Conservation (phyloP, 2,113 vertebrate species). For the Dicrurus megarhynchus region DNA sequence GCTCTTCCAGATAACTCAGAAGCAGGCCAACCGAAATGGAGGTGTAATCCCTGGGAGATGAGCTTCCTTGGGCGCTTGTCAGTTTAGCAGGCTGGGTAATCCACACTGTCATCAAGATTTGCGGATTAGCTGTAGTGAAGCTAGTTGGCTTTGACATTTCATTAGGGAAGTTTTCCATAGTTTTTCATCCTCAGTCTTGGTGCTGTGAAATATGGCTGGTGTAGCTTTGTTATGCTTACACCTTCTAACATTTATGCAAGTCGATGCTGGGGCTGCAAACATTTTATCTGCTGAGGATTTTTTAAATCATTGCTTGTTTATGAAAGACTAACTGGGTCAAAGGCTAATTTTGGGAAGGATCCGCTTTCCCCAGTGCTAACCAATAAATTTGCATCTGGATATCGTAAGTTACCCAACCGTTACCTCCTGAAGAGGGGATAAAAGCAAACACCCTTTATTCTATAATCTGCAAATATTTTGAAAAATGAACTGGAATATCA, state of each 20-base stretch:
- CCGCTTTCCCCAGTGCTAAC: background rate
- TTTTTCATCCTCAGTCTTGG: background rate
- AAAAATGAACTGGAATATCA: background rate
- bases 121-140: slow-evolving; percentile 32
- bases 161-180: slow-evolving; percentile 22
- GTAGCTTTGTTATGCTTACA: background rate
- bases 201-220: background rate
- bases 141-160: slow-evolving; percentile 56
- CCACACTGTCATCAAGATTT: slow-evolving; percentile 40
- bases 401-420: background rate
- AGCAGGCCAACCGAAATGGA: background rate
- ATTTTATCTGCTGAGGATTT: background rate
- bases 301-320: slow-evolving; percentile 24
- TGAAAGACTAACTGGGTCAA: slow-evolving; percentile 20
- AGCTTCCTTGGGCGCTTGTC: slow-evolving; percentile 17
- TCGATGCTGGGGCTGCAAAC: background rate
- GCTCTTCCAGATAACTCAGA: background rate
- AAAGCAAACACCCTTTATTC: slow-evolving; percentile 35
- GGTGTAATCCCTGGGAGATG: slow-evolving; percentile 53
- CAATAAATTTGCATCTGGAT: background rate
- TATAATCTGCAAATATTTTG: slow-evolving; percentile 38
- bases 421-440: background rate
- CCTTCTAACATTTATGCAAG: background rate
- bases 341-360: slow-evolving; percentile 22
- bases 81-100: slow-evolving; percentile 43